phyloP scores from a whole-genome alignment of 2,797 vertebrate species.

The Sebastes baramenuke region DNA sequence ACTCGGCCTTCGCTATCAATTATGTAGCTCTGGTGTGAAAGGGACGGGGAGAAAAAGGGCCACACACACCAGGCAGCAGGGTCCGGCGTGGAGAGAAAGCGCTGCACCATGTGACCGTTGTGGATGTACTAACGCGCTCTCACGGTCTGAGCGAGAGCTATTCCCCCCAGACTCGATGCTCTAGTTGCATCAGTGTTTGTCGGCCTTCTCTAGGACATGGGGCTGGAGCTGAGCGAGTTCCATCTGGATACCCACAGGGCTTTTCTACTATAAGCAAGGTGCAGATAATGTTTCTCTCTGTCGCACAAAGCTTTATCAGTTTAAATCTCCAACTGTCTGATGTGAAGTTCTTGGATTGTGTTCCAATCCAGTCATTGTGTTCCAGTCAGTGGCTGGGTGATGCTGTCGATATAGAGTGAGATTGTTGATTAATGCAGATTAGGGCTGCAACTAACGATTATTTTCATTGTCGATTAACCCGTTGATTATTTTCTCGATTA shows the following conservation, averaged over 20 bases:
- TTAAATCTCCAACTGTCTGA: constrained; percentile 14
- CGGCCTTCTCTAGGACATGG: constrained; percentile 64
- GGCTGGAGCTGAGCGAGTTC: constrained; percentile 56
- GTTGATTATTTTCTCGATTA: no score
- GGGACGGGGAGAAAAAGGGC: constrained; percentile 29
- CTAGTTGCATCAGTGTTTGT: constrained; percentile 76
- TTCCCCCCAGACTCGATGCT: constrained; percentile 76
- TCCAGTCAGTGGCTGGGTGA: neutral
- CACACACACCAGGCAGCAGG: constrained; percentile 55
- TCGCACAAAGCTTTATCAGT: constrained; percentile 18
- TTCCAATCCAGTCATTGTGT: no score
- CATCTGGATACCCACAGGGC: constrained; percentile 69
- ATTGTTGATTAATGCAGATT: neutral
- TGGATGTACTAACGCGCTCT: constrained; percentile 69
- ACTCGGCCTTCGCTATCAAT: constrained; percentile 72
- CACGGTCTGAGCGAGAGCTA: constrained; percentile 69
- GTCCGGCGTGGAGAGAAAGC: constrained; percentile 45
- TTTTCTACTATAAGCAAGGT: constrained; percentile 43
- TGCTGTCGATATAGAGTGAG: neutral
- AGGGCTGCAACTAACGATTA: no score
- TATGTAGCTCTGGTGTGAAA: constrained; percentile 71
- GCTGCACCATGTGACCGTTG: constrained; percentile 69
- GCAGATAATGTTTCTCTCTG: constrained; percentile 36
- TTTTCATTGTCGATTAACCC: no score
- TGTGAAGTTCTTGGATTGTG: neutral